Evolutionary conservation across 2,113 vertebrate species (phyloP).

Genomic region (Garra rufa): DNA sequence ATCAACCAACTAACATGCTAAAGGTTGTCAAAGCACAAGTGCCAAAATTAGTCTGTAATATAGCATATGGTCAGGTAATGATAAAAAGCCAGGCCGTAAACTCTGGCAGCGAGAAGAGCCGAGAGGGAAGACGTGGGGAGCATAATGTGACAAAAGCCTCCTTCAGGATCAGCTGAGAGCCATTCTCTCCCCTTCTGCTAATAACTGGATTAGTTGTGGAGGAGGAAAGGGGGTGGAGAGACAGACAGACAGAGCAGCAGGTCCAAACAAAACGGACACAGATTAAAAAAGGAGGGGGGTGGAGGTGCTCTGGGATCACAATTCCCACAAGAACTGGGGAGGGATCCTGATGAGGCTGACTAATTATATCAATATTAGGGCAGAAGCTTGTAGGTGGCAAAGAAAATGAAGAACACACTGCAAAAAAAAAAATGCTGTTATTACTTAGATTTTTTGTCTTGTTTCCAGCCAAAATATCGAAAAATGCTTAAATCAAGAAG

Average conservation of each 20-base stretch:
- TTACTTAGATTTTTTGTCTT: too few relatives aligned
- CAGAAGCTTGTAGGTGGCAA: slow-evolving; percentile 58
- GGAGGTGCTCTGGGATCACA: slow-evolving; percentile 77
- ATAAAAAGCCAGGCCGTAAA: neutral
- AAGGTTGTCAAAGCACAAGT: neutral
- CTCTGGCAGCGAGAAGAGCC: slow-evolving; percentile 3
- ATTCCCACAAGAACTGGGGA: slow-evolving; percentile 77
- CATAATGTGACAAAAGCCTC: slow-evolving; percentile 63
- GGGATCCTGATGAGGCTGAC: slow-evolving; percentile 79
- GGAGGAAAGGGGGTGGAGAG: slow-evolving; percentile 52
- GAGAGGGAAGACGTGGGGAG: slow-evolving; percentile 31
- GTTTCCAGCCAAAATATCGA: too few relatives aligned
- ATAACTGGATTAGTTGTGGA: slow-evolving; percentile 77
- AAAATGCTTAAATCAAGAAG: too few relatives aligned
- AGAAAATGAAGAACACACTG: neutral
- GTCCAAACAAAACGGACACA: slow-evolving; percentile 80
- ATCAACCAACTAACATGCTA: neutral
- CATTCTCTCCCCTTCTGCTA: slow-evolving; percentile 76
- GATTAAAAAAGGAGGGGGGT: slow-evolving; percentile 81
- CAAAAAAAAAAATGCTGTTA: too few relatives aligned
- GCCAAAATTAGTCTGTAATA: neutral
- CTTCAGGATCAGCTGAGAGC: slow-evolving; percentile 78
- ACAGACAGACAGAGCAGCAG: slow-evolving; percentile 49
- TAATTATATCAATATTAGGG: slow-evolving; percentile 84
- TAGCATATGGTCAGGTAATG: neutral